Evolutionary conservation across 1,140 invertebrate genomes (phyloP), one percentile per base, ranked within the genome.

Genomic region (Luehdorfia chinensis): DNA sequence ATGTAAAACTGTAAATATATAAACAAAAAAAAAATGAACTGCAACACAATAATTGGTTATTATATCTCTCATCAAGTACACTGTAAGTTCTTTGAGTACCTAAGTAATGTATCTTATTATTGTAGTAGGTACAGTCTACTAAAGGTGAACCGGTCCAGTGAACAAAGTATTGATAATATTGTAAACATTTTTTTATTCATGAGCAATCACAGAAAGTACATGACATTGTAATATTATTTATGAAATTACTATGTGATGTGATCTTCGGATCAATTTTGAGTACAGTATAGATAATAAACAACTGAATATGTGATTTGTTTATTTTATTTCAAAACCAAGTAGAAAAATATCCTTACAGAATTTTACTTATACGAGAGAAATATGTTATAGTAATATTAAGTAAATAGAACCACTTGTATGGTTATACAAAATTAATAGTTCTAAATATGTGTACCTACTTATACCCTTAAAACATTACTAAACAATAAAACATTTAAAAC

Each of bases 271-370:
- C 87, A 79, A 84, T 87, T 87, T 85, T 87, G 84, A 87, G 80
- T 86, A 87, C 87, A 87, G 77, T 84, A 87, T 87, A 87, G 87
- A 84, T 87, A 88, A 88, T 88, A 88, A 88, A 88, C 87, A 87
- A 88, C 84, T 88, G 84, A 88, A 87, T 88, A 87, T 88, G 84
- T 88, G 72, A 86, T 71, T 58, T 65, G 43, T 49, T 37, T 65
- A 47, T 83, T 81, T 79, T 66, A 77, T 79, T 84, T 69, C 23
- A 18, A 33, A 30, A 21, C 55, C 50, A 37, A 33, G 25, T 31
- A 41, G 45, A 15, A 7, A 41, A 5, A 25, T 36, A 25, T 16
- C 33, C 33, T 33, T 13, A 45, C 28, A 45, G 15, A 48, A 11
- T 11, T 25, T 18, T 19, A 47, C 21, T 36, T 39, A 27, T 21